Base-by-base conservation (phyloP, 2,113 vertebrate species). In the Promerops cafer region DNA sequence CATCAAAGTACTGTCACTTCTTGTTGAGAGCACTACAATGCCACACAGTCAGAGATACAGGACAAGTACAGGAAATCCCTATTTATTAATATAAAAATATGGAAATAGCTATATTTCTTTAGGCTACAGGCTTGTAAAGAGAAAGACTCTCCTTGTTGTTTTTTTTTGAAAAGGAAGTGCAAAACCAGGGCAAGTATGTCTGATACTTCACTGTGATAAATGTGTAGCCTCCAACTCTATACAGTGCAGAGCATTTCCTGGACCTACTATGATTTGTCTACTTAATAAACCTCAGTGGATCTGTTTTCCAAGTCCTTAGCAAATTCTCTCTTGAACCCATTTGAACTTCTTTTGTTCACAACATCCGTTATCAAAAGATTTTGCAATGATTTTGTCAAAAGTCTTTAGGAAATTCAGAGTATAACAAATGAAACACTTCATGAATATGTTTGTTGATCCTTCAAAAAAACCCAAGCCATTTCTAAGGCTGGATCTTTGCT, bases 1-100 rank as follows among this genome's bases (percentile, higher is more conserved):
- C 1, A 15, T 49, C 7, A 44, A 35, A 39, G 5, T 18, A n/a
- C 7, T 23, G 6, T 16, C 2, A 2, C 23, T 54, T 68, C 7
- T 50, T 33, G 1, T 35, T 49, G 44, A 59, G 23, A 27, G 12
- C 8, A 49, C 22, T 56, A 13, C 3, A 3, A 19, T 27, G 4
- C 23, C 10, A 47, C 10, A n/a, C 1, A 47, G 16, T 47, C 11
- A 57, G 44, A 65, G 24, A 4, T 54, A 44, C 8, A 28, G 28
- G 16, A 79, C 19, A 87, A 52, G 9, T 45, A 45, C 11, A 21
- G 45, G 6, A 44, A 66, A 60, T 40, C 4, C 4, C 33, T 66
- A 11, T 40, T 65, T 33, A 50, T 33, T 10, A 33, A 33, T 7
- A 70, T 4, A 60, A 89, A 57, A 56, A 23, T 23, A 81, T 8